A percentile compares a stretch with the other conserved stretches of the same genome.
Conservation (phyloP, 1,140 invertebrate genomes). For the Eciton burchellii region DNA sequence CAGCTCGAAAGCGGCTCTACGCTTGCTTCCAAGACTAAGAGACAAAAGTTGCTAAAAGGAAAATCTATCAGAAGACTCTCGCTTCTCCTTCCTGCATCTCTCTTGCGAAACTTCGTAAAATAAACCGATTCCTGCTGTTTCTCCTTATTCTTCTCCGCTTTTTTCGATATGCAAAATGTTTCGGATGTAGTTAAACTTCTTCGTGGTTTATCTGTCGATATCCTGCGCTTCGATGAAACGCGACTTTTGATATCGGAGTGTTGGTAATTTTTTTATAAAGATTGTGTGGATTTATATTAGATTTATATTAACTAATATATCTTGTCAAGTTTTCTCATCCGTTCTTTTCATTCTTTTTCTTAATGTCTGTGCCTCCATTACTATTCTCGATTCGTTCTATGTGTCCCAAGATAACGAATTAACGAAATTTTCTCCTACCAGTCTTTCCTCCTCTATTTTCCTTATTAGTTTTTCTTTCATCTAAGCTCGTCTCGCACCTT, state of each 20-base stretch:
- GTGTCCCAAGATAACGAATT: not conserved
- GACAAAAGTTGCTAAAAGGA: conserved; percentile 82
- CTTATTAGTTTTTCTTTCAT: not conserved
- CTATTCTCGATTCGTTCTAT: not conserved
- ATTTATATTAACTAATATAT: not conserved
- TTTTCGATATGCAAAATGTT: not conserved
- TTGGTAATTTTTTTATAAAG: too few relatives aligned
- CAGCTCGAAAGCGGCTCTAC: conserved; percentile 78
- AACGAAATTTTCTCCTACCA: not conserved
- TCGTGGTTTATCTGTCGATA: not conserved
- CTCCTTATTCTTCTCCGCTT: not conserved
- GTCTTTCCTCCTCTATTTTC: not conserved
- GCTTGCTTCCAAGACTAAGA: conserved; percentile 75
- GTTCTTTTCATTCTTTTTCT: not conserved
- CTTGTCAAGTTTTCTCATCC: not conserved
- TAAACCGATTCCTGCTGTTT: conserved; percentile 42
- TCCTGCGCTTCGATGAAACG: not conserved
- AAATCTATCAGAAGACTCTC: conserved; percentile 78
- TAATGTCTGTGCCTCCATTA: too few relatives aligned
- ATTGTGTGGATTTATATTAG: too few relatives aligned
- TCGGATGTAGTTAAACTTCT: not conserved
- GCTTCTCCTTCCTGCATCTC: not conserved
- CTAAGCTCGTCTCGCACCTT: not conserved
- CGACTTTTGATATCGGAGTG: too few relatives aligned
- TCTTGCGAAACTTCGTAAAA: conserved; percentile 36